These are phyloP conservation scores for Syritta pipiens DNA, from an alignment of 2,888 invertebrate species.

Conservation along the genomic window DNA sequence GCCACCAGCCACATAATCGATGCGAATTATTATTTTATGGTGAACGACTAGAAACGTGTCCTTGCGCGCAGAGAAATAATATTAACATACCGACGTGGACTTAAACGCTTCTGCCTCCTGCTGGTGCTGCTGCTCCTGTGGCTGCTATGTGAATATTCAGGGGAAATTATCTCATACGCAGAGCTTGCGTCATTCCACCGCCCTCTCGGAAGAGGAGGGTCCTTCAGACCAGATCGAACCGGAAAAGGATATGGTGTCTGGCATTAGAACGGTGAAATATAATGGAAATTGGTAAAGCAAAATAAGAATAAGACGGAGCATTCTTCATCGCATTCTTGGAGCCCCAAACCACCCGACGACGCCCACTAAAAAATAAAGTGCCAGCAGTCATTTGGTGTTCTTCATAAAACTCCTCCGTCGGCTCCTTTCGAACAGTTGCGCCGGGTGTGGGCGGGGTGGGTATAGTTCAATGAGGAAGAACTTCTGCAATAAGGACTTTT, in stretches of 20 bases:
- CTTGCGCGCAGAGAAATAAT: slow-evolving; percentile 38
- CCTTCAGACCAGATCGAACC: slow-evolving; percentile 40
- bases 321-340: slow-evolving; percentile 43
- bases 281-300: slow-evolving; percentile 50
- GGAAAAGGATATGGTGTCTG: slow-evolving; percentile 39
- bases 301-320: slow-evolving; percentile 41
- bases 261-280: slow-evolving; percentile 17
- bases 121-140: background rate
- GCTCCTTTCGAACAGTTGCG: background rate
- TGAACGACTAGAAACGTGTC: slow-evolving; percentile 44
- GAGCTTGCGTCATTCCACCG: background rate
- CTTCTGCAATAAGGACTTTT: slow-evolving; percentile 43
- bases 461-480: slow-evolving; percentile 22
- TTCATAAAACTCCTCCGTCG: slow-evolving; percentile 22
- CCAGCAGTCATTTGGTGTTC: slow-evolving; percentile 53
- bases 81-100: slow-evolving; percentile 44
- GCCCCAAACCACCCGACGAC: background rate
- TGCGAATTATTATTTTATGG: slow-evolving; percentile 58
- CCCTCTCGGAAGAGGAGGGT: background rate
- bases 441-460: background rate
- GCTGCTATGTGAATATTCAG: slow-evolving; percentile 19
- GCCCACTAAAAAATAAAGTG: slow-evolving; percentile 28
- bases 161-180: slow-evolving; percentile 8
- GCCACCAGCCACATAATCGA: slow-evolving; percentile 37
- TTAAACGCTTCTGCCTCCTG: slow-evolving; percentile 14